Percentiles rank a stretch among this genome's conserved stretches.
These are phyloP conservation scores for Rhabdophis nuchalis DNA, from an alignment of 2,797 vertebrate species.

Conservation along the genomic window DNA sequence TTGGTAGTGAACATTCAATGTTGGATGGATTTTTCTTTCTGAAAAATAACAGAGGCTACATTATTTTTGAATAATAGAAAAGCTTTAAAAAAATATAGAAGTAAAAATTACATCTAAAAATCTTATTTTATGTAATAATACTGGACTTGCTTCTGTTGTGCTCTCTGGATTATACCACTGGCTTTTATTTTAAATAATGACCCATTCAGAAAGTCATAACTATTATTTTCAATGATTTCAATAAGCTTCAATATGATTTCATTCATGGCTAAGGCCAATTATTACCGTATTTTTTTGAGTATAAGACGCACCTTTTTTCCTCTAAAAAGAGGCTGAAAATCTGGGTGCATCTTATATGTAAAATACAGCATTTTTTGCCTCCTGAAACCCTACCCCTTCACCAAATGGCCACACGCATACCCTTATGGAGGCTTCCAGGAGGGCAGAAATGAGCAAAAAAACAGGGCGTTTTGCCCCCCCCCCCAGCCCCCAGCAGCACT, in stretches of 20 bases:
- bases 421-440: too few species aligned
- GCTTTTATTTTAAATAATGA: conserved; percentile 41
- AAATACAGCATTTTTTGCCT: too few species aligned
- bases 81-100: not conserved
- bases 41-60: conserved; percentile 34
- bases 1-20: conserved; percentile 33
- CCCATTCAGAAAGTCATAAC: not conserved
- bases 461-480: too few species aligned
- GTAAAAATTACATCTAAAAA: conserved; percentile 28
- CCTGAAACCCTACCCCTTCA: too few species aligned
- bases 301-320: too few species aligned
- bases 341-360: too few species aligned
- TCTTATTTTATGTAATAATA: conserved; percentile 26
- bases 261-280: conserved; percentile 11
- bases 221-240: conserved; percentile 23
- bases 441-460: too few species aligned
- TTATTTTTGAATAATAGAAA: conserved; percentile 28
- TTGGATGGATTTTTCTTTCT: conserved; percentile 44
- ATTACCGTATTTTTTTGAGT: too few species aligned
- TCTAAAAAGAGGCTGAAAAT: too few species aligned
- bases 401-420: too few species aligned
- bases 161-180: not conserved
- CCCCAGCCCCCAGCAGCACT: too few species aligned
- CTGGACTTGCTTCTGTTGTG: conserved; percentile 39
- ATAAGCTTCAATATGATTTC: not conserved